Evolutionary conservation across 2,888 invertebrate genomes (phyloP).

Genomic region (Nephrotoma guestfalica): DNA sequence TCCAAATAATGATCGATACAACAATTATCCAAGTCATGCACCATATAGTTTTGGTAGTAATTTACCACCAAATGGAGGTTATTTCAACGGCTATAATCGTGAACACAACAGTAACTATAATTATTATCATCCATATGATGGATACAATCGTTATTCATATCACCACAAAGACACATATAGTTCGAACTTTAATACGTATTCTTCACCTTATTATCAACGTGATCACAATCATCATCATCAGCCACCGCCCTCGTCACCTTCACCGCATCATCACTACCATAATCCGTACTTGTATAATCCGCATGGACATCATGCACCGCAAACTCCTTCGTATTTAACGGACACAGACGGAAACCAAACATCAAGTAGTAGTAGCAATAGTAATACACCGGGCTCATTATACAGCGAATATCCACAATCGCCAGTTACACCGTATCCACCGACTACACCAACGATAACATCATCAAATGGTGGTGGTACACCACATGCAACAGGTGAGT

Average conservation of each 20-base stretch:
- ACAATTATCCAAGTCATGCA: neutral
- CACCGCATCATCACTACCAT: neutral
- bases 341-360: neutral
- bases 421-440: neutral
- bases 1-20: neutral
- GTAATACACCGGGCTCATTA: neutral
- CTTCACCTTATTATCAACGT: neutral
- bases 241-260: neutral
- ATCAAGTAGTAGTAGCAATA: neutral
- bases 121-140: neutral
- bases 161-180: neutral
- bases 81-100: neutral
- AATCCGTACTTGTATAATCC: neutral
- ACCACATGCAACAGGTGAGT: neutral
- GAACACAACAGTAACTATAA: neutral
- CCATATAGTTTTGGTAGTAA: neutral
- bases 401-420: constrained; percentile 1
- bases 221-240: neutral
- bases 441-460: neutral
- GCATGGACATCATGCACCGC: neutral
- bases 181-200: neutral
- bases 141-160: neutral
- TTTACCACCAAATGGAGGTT: neutral
- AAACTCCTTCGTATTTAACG: neutral
- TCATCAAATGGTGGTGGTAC: neutral